phyloP scores from a whole-genome alignment of 2,797 vertebrate genomes.

The Picus viridis region DNA sequence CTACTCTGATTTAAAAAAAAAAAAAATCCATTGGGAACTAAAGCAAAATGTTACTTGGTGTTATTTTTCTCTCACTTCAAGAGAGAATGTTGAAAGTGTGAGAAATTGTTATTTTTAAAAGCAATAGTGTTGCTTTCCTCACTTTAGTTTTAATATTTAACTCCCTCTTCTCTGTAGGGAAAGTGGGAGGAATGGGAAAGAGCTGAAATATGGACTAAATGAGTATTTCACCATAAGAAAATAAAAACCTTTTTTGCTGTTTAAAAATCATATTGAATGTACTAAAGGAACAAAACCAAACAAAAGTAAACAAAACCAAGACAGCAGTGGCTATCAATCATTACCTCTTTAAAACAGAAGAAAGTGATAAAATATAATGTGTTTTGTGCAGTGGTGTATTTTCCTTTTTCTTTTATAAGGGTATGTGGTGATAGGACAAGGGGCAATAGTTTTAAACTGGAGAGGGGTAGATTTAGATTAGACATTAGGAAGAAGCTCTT shows the following conservation, averaged over 20 bases:
- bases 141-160: background rate
- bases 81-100: slow-evolving; percentile 19
- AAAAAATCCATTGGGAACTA: background rate
- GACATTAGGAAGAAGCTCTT: too few species aligned
- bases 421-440: too few species aligned
- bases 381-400: background rate
- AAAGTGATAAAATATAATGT: background rate
- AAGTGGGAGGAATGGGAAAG: background rate
- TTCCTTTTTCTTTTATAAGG: too few species aligned
- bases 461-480: too few species aligned
- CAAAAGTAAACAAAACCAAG: background rate
- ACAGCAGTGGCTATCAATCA: accelerated
- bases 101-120: slow-evolving; percentile 57
- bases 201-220: background rate
- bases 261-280: background rate
- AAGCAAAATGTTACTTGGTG: slow-evolving; percentile 1
- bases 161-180: background rate
- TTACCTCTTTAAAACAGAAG: background rate
- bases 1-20: background rate
- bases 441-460: too few species aligned
- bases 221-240: background rate
- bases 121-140: slow-evolving; percentile 12
- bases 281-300: background rate
- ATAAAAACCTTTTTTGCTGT: background rate
- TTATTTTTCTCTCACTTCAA: slow-evolving; percentile 36